phyloP scores from a whole-genome alignment of 2,113 vertebrate genomes.

The Ammodytes dubius region DNA sequence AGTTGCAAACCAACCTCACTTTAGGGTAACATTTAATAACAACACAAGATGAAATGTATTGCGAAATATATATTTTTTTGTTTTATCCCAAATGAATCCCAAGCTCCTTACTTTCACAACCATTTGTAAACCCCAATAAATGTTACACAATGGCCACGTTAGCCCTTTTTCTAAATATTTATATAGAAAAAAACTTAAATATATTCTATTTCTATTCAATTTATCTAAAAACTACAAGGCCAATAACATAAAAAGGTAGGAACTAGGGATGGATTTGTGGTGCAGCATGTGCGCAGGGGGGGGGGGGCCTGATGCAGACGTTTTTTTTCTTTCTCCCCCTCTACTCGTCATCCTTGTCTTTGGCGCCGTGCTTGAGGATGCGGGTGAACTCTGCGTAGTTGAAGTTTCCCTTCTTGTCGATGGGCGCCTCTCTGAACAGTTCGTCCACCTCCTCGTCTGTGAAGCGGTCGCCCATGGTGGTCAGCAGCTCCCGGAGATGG shows the following conservation, averaged over 20 bases:
- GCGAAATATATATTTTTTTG: conserved; percentile 4
- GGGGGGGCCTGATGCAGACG: conserved; percentile 9
- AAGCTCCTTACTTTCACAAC: conserved; percentile 14
- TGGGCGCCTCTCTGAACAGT: conserved; percentile 97
- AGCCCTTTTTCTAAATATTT: not conserved
- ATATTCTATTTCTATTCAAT: not conserved
- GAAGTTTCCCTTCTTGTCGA: conserved; percentile 99
- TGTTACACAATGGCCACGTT: not conserved
- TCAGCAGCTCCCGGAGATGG: conserved; percentile 96
- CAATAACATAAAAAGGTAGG: conserved; percentile 18
- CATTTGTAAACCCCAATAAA: conserved; percentile 1
- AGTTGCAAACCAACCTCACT: conserved; percentile 19
- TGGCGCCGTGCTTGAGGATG: conserved; percentile 98
- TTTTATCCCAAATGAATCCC: conserved; percentile 10
- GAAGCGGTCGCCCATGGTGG: conserved; percentile 99
- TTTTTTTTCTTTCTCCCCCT: not conserved
- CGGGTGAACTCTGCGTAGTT: conserved; percentile 99
- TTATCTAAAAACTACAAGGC: conserved; percentile 14
- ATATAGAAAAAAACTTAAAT: not conserved
- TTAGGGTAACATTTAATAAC: conserved; percentile 12
- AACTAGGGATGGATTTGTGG: conserved; percentile 10
- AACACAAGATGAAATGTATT: conserved; percentile 16
- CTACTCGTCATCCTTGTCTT: conserved; percentile 88
- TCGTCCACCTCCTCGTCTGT: conserved; percentile 98
- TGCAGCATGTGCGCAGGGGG: conserved; percentile 21